These are phyloP conservation scores for Carassius auratus DNA, from an alignment of 2,113 vertebrate species.

Conservation along the genomic window DNA sequence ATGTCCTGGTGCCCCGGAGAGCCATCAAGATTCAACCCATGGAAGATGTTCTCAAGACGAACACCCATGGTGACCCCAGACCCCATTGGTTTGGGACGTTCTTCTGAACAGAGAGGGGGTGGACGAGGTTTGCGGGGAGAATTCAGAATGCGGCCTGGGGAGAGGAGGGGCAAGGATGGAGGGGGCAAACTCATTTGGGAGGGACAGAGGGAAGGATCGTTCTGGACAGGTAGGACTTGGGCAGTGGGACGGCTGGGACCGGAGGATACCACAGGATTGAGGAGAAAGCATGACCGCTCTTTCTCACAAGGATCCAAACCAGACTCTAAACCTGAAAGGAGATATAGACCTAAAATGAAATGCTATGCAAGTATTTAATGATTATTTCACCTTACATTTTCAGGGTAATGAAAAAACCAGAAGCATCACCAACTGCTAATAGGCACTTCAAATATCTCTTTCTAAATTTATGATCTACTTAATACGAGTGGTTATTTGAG, in stretches of 20 bases:
- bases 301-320: constrained; percentile 81
- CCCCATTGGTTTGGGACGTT: constrained; percentile 78
- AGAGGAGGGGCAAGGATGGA: constrained; percentile 68
- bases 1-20: constrained; percentile 71
- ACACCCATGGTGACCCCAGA: constrained; percentile 63
- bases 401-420: too few relatives aligned
- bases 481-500: too few relatives aligned
- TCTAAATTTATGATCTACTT: too few relatives aligned
- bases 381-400: too few relatives aligned
- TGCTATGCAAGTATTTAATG: too few relatives aligned
- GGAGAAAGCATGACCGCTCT: constrained; percentile 85
- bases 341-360: not conserved
- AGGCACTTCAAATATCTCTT: too few relatives aligned
- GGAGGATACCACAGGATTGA: constrained; percentile 80
- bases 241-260: constrained; percentile 86
- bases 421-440: too few relatives aligned
- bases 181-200: constrained; percentile 73
- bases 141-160: constrained; percentile 77
- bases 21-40: constrained; percentile 76
- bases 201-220: constrained; percentile 77
- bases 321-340: constrained; percentile 76
- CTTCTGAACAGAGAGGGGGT: constrained; percentile 80
- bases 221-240: constrained; percentile 95
- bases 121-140: constrained; percentile 83
- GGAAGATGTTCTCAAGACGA: constrained; percentile 83